Evolutionary conservation across 2,888 invertebrate species (phyloP).

Genomic region (Pachliopta kotzebuea): DNA sequence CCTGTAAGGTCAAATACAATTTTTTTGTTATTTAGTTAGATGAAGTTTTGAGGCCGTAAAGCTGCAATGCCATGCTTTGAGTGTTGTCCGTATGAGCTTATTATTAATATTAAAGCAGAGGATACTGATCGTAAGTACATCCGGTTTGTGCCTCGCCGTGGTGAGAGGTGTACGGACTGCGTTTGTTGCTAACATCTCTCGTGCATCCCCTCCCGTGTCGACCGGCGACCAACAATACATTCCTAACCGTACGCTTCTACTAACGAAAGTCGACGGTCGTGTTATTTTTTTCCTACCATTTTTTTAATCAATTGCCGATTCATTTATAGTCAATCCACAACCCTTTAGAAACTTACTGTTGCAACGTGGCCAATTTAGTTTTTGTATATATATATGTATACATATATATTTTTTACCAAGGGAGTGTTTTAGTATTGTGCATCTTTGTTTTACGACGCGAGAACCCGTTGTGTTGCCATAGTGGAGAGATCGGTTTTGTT

Average conservation of each 20-base stretch:
- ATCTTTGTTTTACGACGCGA: conserved; percentile 70
- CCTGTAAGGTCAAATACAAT: conserved; percentile 51
- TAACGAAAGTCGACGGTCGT: conserved; percentile 67
- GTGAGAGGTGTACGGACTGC: conserved; percentile 61
- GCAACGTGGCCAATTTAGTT: conserved; percentile 63
- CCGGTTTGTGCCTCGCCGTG: conserved; percentile 41
- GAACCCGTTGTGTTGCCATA: conserved; percentile 48
- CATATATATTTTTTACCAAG: conserved; percentile 46
- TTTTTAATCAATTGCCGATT: conserved; percentile 31
- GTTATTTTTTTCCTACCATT: conserved; percentile 43
- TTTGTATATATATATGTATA: conserved; percentile 37
- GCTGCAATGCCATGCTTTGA: conserved; percentile 65
- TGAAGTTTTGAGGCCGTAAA: conserved; percentile 49
- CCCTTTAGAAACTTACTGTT: conserved; percentile 61
- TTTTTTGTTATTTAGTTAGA: conserved; percentile 40
- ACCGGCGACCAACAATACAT: conserved; percentile 45
- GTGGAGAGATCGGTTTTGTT: conserved; percentile 22
- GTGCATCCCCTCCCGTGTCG: conserved; percentile 78
- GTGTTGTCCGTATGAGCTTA: conserved; percentile 67
- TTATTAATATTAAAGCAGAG: conserved; percentile 42
- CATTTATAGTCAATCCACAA: conserved; percentile 72
- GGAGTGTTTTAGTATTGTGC: conserved; percentile 77
- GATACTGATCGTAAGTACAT: conserved; percentile 49
- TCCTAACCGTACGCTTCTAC: conserved; percentile 76
- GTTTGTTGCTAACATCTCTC: conserved; percentile 49